Base-by-base conservation (phyloP, 2,797 vertebrate genomes). In the Columba guinea region DNA sequence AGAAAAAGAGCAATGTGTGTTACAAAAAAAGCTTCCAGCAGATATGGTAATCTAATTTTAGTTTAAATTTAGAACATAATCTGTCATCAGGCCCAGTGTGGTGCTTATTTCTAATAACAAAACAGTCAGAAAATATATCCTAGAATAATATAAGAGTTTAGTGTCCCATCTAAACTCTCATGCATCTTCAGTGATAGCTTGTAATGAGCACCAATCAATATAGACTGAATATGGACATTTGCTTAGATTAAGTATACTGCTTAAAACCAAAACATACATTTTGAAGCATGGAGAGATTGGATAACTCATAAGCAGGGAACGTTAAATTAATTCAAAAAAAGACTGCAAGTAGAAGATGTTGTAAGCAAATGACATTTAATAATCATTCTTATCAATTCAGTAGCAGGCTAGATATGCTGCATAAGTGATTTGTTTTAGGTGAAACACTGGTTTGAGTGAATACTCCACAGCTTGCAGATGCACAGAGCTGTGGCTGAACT, bases 21-120 rank as follows among this genome's bases (percentile, higher is more conserved):
- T 73, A 68, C 26, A 60, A 35, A 65, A 65, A 78, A 62, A 74
- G 3, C 44, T 77, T 55, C 70, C 74, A 77, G 48, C 30, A 62
- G 70, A 65, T 84, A 87, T 10, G 21, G 13, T 59, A 70, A 86
- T 86, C 53, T 51, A 48, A 48, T 91, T 91, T 68, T 65, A 86
- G 53, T 63, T 71, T 37, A 83, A 87, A 84, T 90, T 73, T 86
- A 16, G 87, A 94, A 73, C 58, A 63, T 68, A 84, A 89, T 79
- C 92, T 60, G 16, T 59, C 32, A 46, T 13, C 84, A 74, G 53
- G 53, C 63, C 59, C 30, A 84, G 67, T 58, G 19, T 46, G 53
- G 51, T 76, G 34, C 75, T 84, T 88, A 88, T 49, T 93, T 70
- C 68, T 87, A 77, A 51, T 32, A 19, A 75, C 41, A 63, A 95